Evolutionary conservation across 2,888 invertebrate species (phyloP).

Genomic region (Caenorhabditis becei): DNA sequence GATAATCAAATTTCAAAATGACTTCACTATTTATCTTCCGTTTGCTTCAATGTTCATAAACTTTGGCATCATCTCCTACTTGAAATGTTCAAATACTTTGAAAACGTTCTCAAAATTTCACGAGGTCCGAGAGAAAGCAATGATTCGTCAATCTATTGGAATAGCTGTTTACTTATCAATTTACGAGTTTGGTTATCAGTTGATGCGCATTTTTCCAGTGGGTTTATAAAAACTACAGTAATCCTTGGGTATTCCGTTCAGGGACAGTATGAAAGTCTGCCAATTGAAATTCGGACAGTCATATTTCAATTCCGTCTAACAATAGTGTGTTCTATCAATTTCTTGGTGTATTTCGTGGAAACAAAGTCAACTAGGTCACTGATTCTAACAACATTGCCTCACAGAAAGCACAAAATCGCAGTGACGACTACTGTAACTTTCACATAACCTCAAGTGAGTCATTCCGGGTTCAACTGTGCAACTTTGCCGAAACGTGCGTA

Average conservation of each 20-base stretch:
- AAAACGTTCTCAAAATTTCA: neutral
- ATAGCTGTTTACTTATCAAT: constrained; percentile 7
- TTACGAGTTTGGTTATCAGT: constrained; percentile 12
- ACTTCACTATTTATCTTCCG: constrained; percentile 18
- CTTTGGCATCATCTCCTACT: neutral
- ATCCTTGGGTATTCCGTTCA: too few species aligned
- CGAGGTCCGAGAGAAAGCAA: neutral
- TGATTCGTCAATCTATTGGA: neutral
- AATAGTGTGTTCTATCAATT: constrained; percentile 3
- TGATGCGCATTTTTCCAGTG: constrained; percentile 8
- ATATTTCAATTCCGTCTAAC: constrained; percentile 2
- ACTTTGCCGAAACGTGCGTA: neutral
- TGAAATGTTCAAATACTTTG: neutral
- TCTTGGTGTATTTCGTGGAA: constrained; percentile 21
- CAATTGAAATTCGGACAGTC: neutral
- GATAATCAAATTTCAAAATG: constrained; percentile 22
- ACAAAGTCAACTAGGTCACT: too few species aligned
- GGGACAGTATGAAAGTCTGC: neutral
- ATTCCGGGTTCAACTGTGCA: neutral
- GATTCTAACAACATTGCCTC: too few species aligned
- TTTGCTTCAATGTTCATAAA: constrained; percentile 4
- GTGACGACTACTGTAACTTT: too few species aligned
- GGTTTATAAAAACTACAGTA: too few species aligned
- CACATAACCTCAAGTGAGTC: too few species aligned
- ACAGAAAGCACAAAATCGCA: too few species aligned